These are phyloP conservation scores for Calidris pygmaea DNA, from an alignment of 2,113 vertebrate genomes.

Conservation along the genomic window DNA sequence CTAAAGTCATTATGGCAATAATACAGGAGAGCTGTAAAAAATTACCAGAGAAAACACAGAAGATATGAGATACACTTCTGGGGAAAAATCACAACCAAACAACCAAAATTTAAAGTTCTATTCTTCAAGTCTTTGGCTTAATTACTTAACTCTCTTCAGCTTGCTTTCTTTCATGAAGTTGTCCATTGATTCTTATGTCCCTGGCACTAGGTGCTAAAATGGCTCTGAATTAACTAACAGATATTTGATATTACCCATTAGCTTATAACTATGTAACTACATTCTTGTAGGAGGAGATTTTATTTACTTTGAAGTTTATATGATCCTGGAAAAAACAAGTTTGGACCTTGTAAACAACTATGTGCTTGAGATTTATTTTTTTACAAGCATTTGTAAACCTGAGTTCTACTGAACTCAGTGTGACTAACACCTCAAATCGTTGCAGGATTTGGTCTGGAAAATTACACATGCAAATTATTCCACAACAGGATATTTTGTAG, in stretches of 20 bases:
- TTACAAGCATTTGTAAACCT: not conserved
- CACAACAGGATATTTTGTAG: not conserved
- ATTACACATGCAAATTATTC: constrained; percentile 39
- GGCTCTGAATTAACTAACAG: not conserved
- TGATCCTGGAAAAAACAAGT: not conserved
- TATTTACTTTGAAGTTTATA: not conserved
- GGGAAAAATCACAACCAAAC: too few relatives aligned
- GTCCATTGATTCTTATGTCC: not conserved
- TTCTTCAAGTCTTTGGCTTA: not conserved
- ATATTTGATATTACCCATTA: not conserved
- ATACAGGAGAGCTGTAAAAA: not conserved
- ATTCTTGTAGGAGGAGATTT: not conserved
- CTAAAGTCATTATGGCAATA: not conserved
- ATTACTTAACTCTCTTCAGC: not conserved
- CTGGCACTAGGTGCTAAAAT: not conserved
- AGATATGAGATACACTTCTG: not conserved
- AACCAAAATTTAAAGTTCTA: not conserved
- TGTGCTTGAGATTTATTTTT: not conserved
- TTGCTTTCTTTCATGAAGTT: not conserved
- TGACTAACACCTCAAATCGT: not conserved
- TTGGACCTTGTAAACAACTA: not conserved
- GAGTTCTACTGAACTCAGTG: not conserved
- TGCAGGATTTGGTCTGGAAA: constrained; percentile 5
- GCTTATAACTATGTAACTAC: rapidly evolving
- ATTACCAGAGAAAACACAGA: not conserved